Evolutionary conservation across 2,113 vertebrate genomes (phyloP).

Genomic region (Motacilla alba): DNA sequence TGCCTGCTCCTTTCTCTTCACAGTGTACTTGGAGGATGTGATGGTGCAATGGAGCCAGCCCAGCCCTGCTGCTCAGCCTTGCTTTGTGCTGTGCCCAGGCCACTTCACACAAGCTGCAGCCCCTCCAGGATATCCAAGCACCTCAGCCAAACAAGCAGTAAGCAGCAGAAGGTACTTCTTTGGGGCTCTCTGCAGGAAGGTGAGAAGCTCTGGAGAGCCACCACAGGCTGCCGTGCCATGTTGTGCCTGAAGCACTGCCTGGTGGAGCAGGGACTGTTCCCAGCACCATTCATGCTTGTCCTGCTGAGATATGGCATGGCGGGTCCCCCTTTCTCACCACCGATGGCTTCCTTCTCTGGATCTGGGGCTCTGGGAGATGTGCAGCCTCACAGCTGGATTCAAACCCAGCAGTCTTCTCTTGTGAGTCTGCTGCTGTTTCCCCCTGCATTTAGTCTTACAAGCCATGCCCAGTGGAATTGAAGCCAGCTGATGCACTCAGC

Average conservation of each 20-base stretch:
- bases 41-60: slow-evolving; percentile 55
- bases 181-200: neutral
- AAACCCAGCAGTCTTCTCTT: neutral
- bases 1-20: neutral
- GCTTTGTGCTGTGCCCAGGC: neutral
- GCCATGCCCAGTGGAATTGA: neutral
- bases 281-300: neutral
- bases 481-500: neutral
- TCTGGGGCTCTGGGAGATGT: neutral
- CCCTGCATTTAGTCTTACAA: neutral
- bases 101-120: neutral
- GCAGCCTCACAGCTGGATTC: neutral
- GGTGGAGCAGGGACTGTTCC: neutral
- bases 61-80: neutral
- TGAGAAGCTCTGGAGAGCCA: neutral
- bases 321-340: fast-evolving
- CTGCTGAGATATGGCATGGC: neutral
- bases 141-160: neutral
- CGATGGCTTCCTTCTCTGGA: neutral
- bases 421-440: neutral
- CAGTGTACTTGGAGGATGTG: slow-evolving; percentile 78
- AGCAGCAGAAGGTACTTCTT: neutral
- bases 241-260: neutral
- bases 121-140: fast-evolving
- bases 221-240: neutral